Evolutionary conservation across 2,113 vertebrate genomes (phyloP).

Genomic region (Plecturocebus donacophilus): DNA sequence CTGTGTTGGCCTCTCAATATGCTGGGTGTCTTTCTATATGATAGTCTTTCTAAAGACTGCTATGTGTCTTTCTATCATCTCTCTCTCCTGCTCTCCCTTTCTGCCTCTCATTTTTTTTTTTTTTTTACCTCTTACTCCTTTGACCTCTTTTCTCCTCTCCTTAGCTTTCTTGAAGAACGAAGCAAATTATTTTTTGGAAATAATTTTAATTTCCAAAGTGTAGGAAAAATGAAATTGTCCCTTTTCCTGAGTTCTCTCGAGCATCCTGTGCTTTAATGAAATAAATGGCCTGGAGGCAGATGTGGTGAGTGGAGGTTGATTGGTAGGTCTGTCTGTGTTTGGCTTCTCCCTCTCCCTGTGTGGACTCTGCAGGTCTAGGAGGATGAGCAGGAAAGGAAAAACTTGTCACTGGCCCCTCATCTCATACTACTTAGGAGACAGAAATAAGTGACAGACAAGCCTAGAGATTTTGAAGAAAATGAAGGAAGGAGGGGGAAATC

Average conservation of each 20-base stretch:
- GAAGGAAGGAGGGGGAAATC: constrained; percentile 5
- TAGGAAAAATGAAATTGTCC: constrained; percentile 51
- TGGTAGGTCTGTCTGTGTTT: not conserved
- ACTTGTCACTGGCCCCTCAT: not conserved
- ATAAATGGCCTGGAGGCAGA: constrained; percentile 66
- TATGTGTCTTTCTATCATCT: not conserved
- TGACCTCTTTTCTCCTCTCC: constrained; percentile 30
- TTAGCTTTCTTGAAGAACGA: constrained; percentile 61
- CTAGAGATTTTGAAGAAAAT: constrained; percentile 57
- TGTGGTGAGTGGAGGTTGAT: not conserved
- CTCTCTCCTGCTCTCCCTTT: not conserved
- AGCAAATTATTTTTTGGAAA: constrained; percentile 63
- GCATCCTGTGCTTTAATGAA: constrained; percentile 66
- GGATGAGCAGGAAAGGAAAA: not conserved
- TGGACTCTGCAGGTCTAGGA: not conserved
- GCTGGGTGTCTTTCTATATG: not conserved
- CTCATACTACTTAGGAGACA: not conserved
- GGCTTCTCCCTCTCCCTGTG: not conserved
- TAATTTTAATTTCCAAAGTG: constrained; percentile 66
- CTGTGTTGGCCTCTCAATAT: too few relatives aligned
- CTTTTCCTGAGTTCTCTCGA: constrained; percentile 43
- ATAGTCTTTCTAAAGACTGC: not conserved
- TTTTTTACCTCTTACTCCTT: not conserved
- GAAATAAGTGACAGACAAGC: constrained; percentile 76
- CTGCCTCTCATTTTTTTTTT: not conserved